Evolutionary conservation across 2,797 vertebrate genomes (phyloP).

Genomic region (Tinamus major): DNA sequence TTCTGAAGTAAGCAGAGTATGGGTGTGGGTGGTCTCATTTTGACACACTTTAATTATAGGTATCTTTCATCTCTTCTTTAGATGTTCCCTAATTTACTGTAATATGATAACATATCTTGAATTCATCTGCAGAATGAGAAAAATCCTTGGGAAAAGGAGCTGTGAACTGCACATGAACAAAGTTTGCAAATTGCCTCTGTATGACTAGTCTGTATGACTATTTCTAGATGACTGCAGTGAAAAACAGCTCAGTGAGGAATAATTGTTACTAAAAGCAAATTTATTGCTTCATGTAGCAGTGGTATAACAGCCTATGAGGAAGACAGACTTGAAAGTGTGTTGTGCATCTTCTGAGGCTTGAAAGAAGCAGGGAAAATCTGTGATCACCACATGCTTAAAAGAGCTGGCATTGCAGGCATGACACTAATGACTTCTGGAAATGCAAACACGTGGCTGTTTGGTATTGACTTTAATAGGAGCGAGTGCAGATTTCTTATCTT

Average conservation of each 20-base stretch:
- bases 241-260: background rate
- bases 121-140: background rate
- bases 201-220: background rate
- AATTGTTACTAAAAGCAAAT: background rate
- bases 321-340: background rate
- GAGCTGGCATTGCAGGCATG: background rate
- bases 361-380: background rate
- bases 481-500: background rate
- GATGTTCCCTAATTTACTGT: background rate
- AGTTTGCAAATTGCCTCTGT: background rate
- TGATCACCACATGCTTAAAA: background rate
- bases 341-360: background rate
- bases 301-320: background rate
- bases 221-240: background rate
- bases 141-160: background rate
- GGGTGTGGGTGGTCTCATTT: background rate
- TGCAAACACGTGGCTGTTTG: background rate
- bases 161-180: fast-evolving
- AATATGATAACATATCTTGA: background rate
- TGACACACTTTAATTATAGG: background rate
- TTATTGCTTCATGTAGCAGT: background rate
- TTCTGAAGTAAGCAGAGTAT: background rate
- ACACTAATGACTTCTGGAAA: background rate
- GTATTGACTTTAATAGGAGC: background rate
- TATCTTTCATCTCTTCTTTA: background rate